A percentile compares a stretch with the other conserved stretches of the same genome.
These are phyloP conservation scores for Tethea ocularis DNA, from an alignment of 2,888 invertebrate genomes.

Conservation along the genomic window DNA sequence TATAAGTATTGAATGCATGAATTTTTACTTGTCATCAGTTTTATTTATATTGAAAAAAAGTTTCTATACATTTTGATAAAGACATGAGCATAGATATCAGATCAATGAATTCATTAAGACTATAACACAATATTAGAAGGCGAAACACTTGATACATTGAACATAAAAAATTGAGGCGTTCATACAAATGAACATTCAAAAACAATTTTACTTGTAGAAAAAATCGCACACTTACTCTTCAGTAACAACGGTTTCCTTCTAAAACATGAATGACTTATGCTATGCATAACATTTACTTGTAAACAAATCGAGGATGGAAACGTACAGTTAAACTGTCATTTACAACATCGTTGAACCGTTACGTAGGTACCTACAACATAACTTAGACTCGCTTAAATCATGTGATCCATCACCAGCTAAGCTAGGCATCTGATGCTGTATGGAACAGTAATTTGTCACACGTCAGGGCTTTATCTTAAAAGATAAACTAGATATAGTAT, in stretches of 20 bases:
- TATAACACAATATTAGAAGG: too few relatives aligned
- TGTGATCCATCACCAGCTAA: background rate
- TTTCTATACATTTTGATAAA: background rate
- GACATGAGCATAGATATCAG: too few relatives aligned
- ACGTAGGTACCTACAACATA: background rate
- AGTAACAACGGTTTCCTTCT: background rate
- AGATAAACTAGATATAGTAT: too few relatives aligned
- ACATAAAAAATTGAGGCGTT: too few relatives aligned
- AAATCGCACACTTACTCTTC: background rate
- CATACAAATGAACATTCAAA: too few relatives aligned
- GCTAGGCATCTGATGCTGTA: background rate
- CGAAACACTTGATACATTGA: too few relatives aligned
- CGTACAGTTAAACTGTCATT: conserved; percentile 14
- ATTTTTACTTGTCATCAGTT: background rate
- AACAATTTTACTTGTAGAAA: background rate
- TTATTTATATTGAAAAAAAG: background rate
- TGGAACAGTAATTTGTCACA: background rate
- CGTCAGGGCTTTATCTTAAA: too few relatives aligned
- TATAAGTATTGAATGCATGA: background rate
- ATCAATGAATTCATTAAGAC: too few relatives aligned
- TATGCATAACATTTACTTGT: background rate
- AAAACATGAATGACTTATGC: background rate
- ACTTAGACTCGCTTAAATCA: background rate
- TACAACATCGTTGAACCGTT: conserved; percentile 23
- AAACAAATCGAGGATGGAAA: conserved; percentile 17